Percentiles rank a stretch among this genome's conserved stretches.
Conservation (phyloP, 2,888 invertebrate species). For the Camponotus fellah region DNA sequence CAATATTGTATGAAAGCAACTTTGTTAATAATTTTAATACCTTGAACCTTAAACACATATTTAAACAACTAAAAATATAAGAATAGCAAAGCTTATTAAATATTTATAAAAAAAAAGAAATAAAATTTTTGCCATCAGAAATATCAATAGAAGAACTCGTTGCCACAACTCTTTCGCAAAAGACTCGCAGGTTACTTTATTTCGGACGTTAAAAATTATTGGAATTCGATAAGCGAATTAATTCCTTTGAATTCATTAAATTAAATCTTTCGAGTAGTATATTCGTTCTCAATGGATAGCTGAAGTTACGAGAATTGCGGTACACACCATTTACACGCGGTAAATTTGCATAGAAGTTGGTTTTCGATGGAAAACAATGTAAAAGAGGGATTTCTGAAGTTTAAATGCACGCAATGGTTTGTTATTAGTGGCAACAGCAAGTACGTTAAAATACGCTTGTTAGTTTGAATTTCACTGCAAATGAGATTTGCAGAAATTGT, state of each 20-base stretch:
- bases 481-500: neutral
- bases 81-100: neutral
- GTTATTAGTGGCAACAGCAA: slow-evolving; percentile 6
- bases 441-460: slow-evolving; percentile 16
- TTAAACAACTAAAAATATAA: neutral
- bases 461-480: neutral
- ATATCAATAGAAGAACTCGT: neutral
- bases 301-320: neutral
- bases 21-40: neutral
- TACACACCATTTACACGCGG: neutral
- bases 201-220: neutral
- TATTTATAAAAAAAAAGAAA: neutral
- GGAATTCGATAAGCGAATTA: neutral
- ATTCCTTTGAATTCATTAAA: neutral
- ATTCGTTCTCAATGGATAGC: neutral
- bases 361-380: slow-evolving; percentile 31
- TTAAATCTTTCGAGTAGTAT: neutral
- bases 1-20: neutral
- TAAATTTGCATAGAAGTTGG: slow-evolving; percentile 25
- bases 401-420: slow-evolving; percentile 29
- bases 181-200: neutral
- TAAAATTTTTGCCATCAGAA: neutral
- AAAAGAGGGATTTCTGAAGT: neutral
- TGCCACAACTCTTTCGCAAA: neutral
- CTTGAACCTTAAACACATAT: neutral